Evolutionary conservation across 2,797 vertebrate species (phyloP).

Genomic region (Esox lucius): DNA sequence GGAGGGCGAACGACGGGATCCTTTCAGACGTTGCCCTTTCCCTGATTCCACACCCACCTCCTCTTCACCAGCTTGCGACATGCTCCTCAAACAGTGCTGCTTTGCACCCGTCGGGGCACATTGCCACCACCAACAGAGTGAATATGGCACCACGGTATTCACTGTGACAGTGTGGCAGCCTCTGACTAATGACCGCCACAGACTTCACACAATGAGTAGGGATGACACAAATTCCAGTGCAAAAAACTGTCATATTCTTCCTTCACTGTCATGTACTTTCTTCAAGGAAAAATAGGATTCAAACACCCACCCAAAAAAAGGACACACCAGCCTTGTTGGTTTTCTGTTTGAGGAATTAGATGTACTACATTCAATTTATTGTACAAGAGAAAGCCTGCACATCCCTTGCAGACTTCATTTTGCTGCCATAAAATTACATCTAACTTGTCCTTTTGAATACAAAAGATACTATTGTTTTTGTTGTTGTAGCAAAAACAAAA

Average conservation of each 20-base stretch:
- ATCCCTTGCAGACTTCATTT: too few species aligned
- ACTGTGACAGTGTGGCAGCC: constrained; percentile 67
- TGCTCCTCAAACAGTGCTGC: constrained; percentile 70
- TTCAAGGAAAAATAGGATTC: neutral
- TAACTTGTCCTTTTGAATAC: too few species aligned
- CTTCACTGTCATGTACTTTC: neutral
- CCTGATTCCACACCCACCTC: constrained; percentile 78
- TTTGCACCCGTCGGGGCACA: constrained; percentile 68
- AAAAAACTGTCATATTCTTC: constrained; percentile 21
- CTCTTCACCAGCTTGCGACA: constrained; percentile 78
- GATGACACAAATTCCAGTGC: constrained; percentile 41
- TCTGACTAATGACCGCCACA: constrained; percentile 36
- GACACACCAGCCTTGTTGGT: constrained; percentile 18
- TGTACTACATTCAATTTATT: constrained; percentile 52
- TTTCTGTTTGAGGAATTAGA: constrained; percentile 52
- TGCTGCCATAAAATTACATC: too few species aligned
- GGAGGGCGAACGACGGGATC: constrained; percentile 48
- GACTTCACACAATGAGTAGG: constrained; percentile 34
- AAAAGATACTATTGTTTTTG: too few species aligned
- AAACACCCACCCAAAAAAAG: constrained; percentile 8
- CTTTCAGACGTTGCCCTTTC: constrained; percentile 79
- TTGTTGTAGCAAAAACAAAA: too few species aligned
- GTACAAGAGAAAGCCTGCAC: too few species aligned
- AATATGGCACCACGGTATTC: constrained; percentile 57
- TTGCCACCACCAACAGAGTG: constrained; percentile 45